Evolutionary conservation across 2,113 vertebrate species (phyloP).

Genomic region (Aix galericulata): DNA sequence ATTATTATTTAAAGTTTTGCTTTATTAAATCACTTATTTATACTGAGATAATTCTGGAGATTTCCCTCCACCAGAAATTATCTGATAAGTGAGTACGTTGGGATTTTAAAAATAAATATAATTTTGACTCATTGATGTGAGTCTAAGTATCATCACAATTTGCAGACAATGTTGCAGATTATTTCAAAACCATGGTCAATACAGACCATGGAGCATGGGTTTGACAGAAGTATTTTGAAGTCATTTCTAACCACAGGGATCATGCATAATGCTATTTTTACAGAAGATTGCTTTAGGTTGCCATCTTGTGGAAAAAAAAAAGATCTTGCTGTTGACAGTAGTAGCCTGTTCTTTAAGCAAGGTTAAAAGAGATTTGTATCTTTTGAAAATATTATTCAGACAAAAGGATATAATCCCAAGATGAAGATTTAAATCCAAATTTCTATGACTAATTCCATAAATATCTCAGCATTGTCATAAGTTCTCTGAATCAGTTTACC

Average conservation of each 20-base stretch:
- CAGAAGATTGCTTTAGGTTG: slow-evolving; percentile 56
- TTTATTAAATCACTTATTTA: background rate
- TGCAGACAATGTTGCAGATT: background rate
- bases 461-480: background rate
- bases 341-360: background rate
- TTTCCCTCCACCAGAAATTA: background rate
- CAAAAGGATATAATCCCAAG: background rate
- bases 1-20: background rate
- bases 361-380: background rate
- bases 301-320: slow-evolving; percentile 52
- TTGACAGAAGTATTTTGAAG: slow-evolving; percentile 12
- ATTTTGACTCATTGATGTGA: background rate
- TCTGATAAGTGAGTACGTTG: background rate
- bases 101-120: background rate
- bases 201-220: background rate
- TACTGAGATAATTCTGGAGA: background rate
- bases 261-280: background rate
- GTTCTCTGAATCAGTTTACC: background rate
- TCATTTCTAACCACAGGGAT: slow-evolving; percentile 6
- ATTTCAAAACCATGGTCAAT: slow-evolving; percentile 29
- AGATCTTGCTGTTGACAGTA: background rate
- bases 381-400: background rate
- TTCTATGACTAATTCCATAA: background rate
- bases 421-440: background rate
- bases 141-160: background rate